phyloP scores from a whole-genome alignment of 2,888 invertebrate genomes.

The Drosophila buzzatii region DNA sequence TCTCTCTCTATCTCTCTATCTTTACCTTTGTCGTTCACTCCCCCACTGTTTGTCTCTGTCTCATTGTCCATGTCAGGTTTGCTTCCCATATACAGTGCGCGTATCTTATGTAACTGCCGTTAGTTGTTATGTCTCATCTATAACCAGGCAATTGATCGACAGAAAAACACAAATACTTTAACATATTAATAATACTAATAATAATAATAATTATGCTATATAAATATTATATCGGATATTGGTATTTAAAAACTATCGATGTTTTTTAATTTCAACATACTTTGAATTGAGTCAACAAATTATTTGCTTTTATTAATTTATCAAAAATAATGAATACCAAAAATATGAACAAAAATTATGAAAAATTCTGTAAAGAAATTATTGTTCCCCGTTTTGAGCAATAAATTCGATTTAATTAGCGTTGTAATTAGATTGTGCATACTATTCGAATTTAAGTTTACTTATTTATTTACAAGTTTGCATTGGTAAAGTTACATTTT shows the following conservation, averaged over 20 bases:
- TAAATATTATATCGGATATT: constrained; percentile 67
- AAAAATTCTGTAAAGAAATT: constrained; percentile 15
- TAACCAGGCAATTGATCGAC: constrained; percentile 40
- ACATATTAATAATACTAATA: constrained; percentile 36
- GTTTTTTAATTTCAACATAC: constrained; percentile 50
- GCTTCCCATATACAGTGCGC: constrained; percentile 5
- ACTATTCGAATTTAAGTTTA: constrained; percentile 23
- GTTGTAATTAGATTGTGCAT: constrained; percentile 50
- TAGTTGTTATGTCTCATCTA: constrained; percentile 35
- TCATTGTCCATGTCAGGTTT: constrained; percentile 11
- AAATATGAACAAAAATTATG: neutral
- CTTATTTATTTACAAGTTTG: constrained; percentile 35
- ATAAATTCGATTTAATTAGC: constrained; percentile 31
- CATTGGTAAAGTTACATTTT: constrained; percentile 44
- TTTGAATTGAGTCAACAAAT: constrained; percentile 19
- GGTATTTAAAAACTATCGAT: constrained; percentile 72
- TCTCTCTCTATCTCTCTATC: neutral
- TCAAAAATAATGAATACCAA: neutral
- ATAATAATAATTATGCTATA: constrained; percentile 45
- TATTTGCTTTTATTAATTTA: constrained; percentile 37
- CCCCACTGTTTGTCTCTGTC: constrained; percentile 11
- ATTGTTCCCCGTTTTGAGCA: constrained; percentile 28
- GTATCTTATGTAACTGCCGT: constrained; percentile 26
- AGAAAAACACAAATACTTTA: constrained; percentile 27
- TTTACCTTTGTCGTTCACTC: neutral